These are phyloP conservation scores for Anadara kagoshimensis DNA, from an alignment of 1,140 invertebrate genomes.

Conservation along the genomic window DNA sequence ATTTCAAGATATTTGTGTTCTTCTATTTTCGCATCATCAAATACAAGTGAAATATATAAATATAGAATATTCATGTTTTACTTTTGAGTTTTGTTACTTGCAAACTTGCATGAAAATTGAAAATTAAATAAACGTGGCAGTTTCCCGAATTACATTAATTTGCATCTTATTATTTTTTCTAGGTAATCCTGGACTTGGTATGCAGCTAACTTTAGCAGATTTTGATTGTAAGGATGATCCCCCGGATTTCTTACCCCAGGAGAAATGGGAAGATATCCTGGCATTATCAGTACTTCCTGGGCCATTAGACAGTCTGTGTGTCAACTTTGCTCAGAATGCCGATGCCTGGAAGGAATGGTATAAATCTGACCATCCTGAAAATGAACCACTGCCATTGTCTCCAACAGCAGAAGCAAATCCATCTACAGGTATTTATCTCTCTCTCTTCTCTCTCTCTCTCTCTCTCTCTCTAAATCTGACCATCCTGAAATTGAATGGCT, in stretches of 20 bases:
- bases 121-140: too few relatives aligned
- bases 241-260: constrained; percentile 67
- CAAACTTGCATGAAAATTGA: too few relatives aligned
- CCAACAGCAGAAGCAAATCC: neutral
- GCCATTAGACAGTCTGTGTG: constrained; percentile 70
- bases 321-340: constrained; percentile 63
- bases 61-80: too few relatives aligned
- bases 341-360: constrained; percentile 68
- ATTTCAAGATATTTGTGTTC: too few relatives aligned
- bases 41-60: too few relatives aligned
- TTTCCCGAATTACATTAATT: too few relatives aligned
- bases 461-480: too few relatives aligned
- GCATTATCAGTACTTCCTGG: constrained; percentile 72
- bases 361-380: constrained; percentile 63
- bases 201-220: constrained; percentile 70
- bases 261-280: constrained; percentile 72
- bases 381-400: constrained; percentile 58
- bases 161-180: neutral
- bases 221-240: constrained; percentile 66
- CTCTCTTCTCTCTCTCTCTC: too few relatives aligned
- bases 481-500: too few relatives aligned
- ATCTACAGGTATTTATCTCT: neutral
- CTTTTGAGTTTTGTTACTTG: too few relatives aligned
- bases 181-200: constrained; percentile 72
- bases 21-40: too few relatives aligned